phyloP scores from a whole-genome alignment of 2,888 invertebrate species.

The Aporophyla nigra region DNA sequence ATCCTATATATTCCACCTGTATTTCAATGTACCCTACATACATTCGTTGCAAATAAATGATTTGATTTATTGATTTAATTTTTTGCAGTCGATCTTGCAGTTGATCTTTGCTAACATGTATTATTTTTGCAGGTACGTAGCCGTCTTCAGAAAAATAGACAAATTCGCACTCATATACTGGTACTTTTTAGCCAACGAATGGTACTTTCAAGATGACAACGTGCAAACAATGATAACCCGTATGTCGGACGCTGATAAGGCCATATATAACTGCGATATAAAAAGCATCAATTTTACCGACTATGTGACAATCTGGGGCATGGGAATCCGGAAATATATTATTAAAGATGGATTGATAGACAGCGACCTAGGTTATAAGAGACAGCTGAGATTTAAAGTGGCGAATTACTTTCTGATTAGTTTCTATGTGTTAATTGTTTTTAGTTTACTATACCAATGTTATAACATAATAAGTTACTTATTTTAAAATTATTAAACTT shows the following conservation, averaged over 20 bases:
- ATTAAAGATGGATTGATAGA: constrained; percentile 40
- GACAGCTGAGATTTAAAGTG: constrained; percentile 23
- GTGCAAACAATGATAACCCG: constrained; percentile 37
- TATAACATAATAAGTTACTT: constrained; percentile 19
- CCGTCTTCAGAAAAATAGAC: constrained; percentile 42
- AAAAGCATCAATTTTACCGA: constrained; percentile 26
- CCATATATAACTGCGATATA: constrained; percentile 50
- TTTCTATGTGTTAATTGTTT: constrained; percentile 41
- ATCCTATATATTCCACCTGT: too few species aligned
- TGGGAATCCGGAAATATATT: constrained; percentile 31
- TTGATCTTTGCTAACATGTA: background rate
- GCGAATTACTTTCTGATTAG: constrained; percentile 41
- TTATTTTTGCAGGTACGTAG: constrained; percentile 37
- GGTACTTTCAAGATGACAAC: constrained; percentile 44
- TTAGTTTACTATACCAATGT: constrained; percentile 17
- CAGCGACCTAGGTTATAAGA: background rate
- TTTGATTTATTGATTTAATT: too few species aligned
- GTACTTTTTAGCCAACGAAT: constrained; percentile 36
- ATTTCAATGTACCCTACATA: too few species aligned
- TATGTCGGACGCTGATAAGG: constrained; percentile 39
- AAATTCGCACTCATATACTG: constrained; percentile 39
- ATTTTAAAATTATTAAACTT: constrained; percentile 11
- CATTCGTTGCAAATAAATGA: too few species aligned
- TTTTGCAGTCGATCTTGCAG: background rate
- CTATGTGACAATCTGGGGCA: constrained; percentile 20